Conservation (phyloP, 1,140 invertebrate genomes). For the Heliconius melpomene region DNA sequence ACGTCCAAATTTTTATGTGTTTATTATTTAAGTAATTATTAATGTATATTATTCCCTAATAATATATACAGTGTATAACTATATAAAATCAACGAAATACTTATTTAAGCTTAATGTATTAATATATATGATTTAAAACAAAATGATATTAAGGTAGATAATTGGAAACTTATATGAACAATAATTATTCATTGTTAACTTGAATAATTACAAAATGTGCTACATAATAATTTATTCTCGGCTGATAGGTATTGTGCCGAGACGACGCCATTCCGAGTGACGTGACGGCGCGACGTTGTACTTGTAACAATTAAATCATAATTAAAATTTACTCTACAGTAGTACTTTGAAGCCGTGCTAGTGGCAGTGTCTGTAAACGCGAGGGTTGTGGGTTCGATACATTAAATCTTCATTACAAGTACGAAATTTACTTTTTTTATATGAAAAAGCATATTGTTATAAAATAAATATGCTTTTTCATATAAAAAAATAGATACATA, state of each 20-base stretch:
- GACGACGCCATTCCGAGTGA: neutral
- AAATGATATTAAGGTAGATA: neutral
- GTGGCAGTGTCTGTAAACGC: no score
- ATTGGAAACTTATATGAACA: neutral
- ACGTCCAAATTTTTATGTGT: no score
- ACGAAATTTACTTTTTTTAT: no score
- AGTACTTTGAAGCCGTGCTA: neutral
- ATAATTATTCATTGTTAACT: constrained; percentile 4
- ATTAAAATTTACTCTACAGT: neutral
- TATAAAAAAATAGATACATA: no score
- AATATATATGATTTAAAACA: neutral
- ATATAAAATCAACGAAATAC: no score
- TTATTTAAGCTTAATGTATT: neutral
- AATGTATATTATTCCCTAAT: no score
- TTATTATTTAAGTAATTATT: no score
- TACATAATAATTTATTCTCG: neutral
- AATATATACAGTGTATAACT: no score
- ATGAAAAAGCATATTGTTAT: no score
- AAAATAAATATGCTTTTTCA: no score
- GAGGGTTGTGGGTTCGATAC: no score
- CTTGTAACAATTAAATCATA: neutral
- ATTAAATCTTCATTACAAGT: no score
- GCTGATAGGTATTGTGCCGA: neutral
- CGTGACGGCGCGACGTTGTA: neutral
- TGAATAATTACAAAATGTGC: neutral